These are phyloP conservation scores for Sturmia bella DNA, from an alignment of 2,888 invertebrate species.

Conservation along the genomic window DNA sequence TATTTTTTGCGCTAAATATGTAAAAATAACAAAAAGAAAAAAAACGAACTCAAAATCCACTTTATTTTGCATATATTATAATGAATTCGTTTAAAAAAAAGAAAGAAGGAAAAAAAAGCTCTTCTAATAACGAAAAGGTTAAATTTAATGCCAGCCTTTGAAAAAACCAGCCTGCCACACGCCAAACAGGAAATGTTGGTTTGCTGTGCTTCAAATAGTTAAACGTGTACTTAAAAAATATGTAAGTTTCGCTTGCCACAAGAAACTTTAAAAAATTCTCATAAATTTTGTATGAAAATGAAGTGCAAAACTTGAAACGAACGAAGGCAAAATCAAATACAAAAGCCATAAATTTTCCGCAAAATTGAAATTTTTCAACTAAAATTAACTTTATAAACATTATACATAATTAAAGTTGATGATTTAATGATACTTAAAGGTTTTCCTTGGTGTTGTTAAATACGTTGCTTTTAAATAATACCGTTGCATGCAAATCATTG, in stretches of 20 bases:
- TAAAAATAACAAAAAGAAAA: slow-evolving; percentile 16
- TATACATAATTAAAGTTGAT: slow-evolving; percentile 48
- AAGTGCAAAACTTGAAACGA: slow-evolving; percentile 28
- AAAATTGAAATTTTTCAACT: slow-evolving; percentile 32
- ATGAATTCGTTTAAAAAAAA: slow-evolving; percentile 10
- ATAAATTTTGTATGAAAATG: slow-evolving; percentile 52
- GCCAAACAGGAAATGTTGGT: slow-evolving; percentile 67
- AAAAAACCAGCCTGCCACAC: slow-evolving; percentile 39
- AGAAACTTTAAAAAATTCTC: slow-evolving; percentile 32
- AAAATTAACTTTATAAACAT: slow-evolving; percentile 41
- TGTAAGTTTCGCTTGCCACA: slow-evolving; percentile 10
- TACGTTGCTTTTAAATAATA: background rate
- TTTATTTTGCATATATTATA: slow-evolving; percentile 38
- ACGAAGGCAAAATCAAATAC: slow-evolving; percentile 47
- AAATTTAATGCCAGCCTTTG: slow-evolving; percentile 63
- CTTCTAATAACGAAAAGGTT: slow-evolving; percentile 59
- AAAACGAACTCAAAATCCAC: slow-evolving; percentile 8
- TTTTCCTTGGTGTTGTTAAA: slow-evolving; percentile 20
- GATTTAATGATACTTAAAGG: slow-evolving; percentile 47
- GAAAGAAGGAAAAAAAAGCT: slow-evolving; percentile 21
- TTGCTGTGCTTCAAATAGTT: slow-evolving; percentile 53
- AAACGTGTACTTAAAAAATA: slow-evolving; percentile 34
- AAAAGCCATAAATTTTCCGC: slow-evolving; percentile 62
- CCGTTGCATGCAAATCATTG: background rate
- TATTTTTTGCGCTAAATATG: slow-evolving; percentile 67